Evolutionary conservation across 2,797 vertebrate species (phyloP).

Genomic region (Enoplosus armatus): DNA sequence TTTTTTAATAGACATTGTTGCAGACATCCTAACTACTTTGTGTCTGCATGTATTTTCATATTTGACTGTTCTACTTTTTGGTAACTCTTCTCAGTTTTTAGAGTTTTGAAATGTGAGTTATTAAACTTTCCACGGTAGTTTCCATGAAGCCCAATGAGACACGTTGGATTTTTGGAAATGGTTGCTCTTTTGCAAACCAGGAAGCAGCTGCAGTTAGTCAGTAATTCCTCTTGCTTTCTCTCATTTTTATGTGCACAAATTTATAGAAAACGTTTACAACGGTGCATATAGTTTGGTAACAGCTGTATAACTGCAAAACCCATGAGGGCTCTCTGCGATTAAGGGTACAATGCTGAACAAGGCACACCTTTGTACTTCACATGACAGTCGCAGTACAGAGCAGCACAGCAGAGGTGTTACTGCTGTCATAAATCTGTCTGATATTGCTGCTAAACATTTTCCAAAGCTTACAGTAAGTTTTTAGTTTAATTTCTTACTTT

Average conservation of each 20-base stretch:
- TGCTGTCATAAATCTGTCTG: conserved; percentile 35
- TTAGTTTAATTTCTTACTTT: not conserved
- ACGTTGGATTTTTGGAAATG: not conserved
- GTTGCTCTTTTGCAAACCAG: not conserved
- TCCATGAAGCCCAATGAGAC: not conserved
- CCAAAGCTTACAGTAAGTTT: not conserved
- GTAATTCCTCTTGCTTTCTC: not conserved
- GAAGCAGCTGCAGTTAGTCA: not conserved
- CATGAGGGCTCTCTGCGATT: not conserved
- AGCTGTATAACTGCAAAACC: not conserved
- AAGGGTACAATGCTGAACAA: conserved; percentile 16
- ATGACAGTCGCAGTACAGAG: not conserved
- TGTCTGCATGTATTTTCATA: not conserved
- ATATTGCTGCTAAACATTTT: not conserved
- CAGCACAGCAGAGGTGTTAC: conserved; percentile 13
- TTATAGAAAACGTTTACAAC: not conserved
- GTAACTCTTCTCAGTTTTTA: not conserved
- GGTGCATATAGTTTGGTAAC: not conserved
- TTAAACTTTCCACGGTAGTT: not conserved
- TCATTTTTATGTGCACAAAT: conserved; percentile 1
- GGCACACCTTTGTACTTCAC: not conserved
- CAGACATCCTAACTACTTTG: not conserved
- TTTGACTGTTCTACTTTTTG: not conserved
- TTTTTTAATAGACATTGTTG: not conserved
- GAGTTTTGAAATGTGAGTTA: not conserved